Percentiles rank a stretch among this genome's conserved stretches.
phyloP scores from a whole-genome alignment of 2,888 invertebrate genomes.

The Eupithecia subfuscata region DNA sequence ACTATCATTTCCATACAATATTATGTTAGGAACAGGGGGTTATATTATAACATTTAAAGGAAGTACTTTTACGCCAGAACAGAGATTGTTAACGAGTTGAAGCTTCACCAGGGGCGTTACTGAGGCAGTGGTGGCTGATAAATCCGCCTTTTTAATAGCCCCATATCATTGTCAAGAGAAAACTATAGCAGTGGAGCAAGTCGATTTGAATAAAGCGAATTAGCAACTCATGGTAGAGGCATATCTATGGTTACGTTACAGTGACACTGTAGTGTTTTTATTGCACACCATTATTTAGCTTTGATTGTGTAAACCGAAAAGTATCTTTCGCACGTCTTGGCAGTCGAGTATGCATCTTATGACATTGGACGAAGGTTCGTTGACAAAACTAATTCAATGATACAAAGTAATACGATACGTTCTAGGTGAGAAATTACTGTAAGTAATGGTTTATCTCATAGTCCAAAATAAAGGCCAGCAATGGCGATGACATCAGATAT shows the following conservation, averaged over 20 bases:
- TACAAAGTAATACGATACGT: background rate
- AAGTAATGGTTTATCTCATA: background rate
- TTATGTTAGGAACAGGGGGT: background rate
- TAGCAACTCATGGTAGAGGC: constrained; percentile 3
- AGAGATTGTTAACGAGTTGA: background rate
- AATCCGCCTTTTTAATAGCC: background rate
- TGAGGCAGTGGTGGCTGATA: background rate
- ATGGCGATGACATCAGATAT: constrained; percentile 3
- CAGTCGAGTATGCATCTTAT: background rate
- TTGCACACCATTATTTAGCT: background rate
- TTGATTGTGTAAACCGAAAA: background rate
- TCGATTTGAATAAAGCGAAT: background rate
- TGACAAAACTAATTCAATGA: background rate
- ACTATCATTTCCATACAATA: background rate
- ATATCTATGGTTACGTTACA: background rate
- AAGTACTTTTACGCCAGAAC: background rate
- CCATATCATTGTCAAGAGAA: background rate
- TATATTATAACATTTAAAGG: background rate
- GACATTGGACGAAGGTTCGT: background rate
- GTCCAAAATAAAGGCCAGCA: background rate
- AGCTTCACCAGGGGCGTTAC: background rate
- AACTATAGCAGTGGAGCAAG: background rate
- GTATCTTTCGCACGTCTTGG: constrained; percentile 1
- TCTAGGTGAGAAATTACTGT: background rate
- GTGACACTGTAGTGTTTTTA: constrained; percentile 3